These are phyloP conservation scores for Agrilus cyanescens DNA, from an alignment of 2,888 invertebrate species.

Conservation along the genomic window DNA sequence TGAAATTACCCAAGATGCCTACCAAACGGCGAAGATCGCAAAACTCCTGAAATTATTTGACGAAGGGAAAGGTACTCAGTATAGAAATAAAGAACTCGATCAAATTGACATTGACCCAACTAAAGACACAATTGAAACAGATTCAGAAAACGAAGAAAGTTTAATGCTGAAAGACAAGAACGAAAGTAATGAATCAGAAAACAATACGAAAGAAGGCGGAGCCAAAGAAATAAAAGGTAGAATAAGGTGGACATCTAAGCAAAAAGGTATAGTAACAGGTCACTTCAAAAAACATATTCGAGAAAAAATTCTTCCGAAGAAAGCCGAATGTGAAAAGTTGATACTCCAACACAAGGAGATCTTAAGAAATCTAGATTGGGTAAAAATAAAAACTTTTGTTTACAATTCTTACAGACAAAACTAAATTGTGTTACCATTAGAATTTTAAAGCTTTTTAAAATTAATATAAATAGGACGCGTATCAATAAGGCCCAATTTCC, in stretches of 20 bases:
- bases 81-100: slow-evolving; percentile 1
- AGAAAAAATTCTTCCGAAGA: slow-evolving; percentile 1
- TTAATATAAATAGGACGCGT: no score
- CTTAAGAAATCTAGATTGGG: not conserved
- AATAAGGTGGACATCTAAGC: not conserved
- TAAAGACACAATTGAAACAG: not conserved
- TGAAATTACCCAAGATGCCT: slow-evolving; percentile 7
- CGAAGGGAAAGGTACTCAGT: slow-evolving; percentile 3
- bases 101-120: slow-evolving; percentile 1
- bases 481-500: no score
- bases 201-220: no score
- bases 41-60: slow-evolving; percentile 6
- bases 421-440: no score
- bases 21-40: slow-evolving; percentile 7
- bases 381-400: slow-evolving; percentile 1
- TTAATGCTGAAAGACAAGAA: no score
- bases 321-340: slow-evolving; percentile 1
- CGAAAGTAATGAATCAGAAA: no score
- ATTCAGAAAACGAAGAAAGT: not conserved
- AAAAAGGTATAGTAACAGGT: not conserved
- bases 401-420: not conserved
- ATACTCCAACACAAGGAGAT: not conserved
- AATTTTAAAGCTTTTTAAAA: no score
- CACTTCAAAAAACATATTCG: slow-evolving; percentile 1
- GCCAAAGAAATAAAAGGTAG: not conserved